phyloP scores from a whole-genome alignment of 2,888 invertebrate genomes.

The Lasioglossum villosulum region DNA sequence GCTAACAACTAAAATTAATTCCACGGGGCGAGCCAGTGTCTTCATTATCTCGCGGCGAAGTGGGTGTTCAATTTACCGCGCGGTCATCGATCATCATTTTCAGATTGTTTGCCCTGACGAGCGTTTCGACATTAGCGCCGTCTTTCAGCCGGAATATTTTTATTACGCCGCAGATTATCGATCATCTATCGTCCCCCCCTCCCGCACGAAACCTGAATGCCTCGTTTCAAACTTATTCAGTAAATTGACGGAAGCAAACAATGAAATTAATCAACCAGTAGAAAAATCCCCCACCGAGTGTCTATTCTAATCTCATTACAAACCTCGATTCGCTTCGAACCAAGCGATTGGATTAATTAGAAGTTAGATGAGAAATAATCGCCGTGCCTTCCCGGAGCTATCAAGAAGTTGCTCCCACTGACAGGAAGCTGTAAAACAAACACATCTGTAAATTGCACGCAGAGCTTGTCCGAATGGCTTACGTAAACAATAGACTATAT shows the following conservation, averaged over 20 bases:
- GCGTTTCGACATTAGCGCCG: conserved; percentile 26
- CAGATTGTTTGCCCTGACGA: conserved; percentile 44
- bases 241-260: conserved; percentile 8
- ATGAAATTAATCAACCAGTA: background rate
- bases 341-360: background rate
- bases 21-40: conserved; percentile 46
- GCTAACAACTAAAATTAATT: conserved; percentile 47
- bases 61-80: conserved; percentile 31
- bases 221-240: background rate
- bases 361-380: background rate
- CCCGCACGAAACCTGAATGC: background rate
- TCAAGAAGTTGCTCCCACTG: background rate
- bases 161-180: conserved; percentile 21
- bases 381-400: background rate
- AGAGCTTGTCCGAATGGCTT: background rate
- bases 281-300: background rate
- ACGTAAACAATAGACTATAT: conserved; percentile 1
- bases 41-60: conserved; percentile 52
- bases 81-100: conserved; percentile 60
- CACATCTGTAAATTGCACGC: background rate
- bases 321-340: background rate
- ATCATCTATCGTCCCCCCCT: conserved; percentile 9
- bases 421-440: background rate
- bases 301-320: background rate
- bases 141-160: conserved; percentile 20